Conservation (phyloP, 2,888 invertebrate genomes). For the Lepidocyrtoides sp. region DNA sequence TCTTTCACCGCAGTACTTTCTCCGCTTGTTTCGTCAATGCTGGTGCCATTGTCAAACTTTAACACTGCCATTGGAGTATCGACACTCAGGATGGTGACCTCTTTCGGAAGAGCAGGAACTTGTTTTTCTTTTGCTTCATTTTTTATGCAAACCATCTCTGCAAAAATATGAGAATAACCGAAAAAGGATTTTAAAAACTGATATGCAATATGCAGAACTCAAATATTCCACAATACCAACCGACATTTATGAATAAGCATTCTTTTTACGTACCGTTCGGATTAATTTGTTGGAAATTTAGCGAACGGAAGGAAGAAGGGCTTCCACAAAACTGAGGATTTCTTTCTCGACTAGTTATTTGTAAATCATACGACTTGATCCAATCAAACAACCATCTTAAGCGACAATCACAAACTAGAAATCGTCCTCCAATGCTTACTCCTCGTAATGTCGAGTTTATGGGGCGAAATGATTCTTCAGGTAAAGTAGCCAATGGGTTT, state of each 20-base stretch:
- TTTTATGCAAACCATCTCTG: slow-evolving; percentile 85
- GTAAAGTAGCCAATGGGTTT: slow-evolving; percentile 95
- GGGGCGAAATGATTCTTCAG: slow-evolving; percentile 92
- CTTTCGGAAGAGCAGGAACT: slow-evolving; percentile 65
- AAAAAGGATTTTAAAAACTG: too few species aligned
- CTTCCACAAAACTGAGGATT: slow-evolving; percentile 96
- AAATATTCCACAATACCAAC: too few species aligned
- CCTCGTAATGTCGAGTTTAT: slow-evolving; percentile 94
- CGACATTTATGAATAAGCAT: too few species aligned
- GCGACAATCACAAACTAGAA: slow-evolving; percentile 95
- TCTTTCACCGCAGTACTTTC: slow-evolving; percentile 69
- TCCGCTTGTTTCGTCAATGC: slow-evolving; percentile 48
- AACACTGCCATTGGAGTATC: slow-evolving; percentile 73
- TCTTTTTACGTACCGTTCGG: slow-evolving; percentile 89
- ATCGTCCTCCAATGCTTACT: slow-evolving; percentile 95
- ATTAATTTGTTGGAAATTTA: slow-evolving; percentile 95
- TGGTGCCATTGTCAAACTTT: slow-evolving; percentile 40
- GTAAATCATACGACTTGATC: slow-evolving; percentile 95
- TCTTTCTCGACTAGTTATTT: slow-evolving; percentile 96
- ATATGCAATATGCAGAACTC: too few species aligned
- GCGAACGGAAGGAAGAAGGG: slow-evolving; percentile 92
- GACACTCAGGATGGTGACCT: slow-evolving; percentile 75
- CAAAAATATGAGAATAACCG: too few species aligned
- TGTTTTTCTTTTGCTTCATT: slow-evolving; percentile 82
- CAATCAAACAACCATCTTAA: slow-evolving; percentile 96